phyloP scores from a whole-genome alignment of 2,113 vertebrate genomes.

The Malurus cyaneus region DNA sequence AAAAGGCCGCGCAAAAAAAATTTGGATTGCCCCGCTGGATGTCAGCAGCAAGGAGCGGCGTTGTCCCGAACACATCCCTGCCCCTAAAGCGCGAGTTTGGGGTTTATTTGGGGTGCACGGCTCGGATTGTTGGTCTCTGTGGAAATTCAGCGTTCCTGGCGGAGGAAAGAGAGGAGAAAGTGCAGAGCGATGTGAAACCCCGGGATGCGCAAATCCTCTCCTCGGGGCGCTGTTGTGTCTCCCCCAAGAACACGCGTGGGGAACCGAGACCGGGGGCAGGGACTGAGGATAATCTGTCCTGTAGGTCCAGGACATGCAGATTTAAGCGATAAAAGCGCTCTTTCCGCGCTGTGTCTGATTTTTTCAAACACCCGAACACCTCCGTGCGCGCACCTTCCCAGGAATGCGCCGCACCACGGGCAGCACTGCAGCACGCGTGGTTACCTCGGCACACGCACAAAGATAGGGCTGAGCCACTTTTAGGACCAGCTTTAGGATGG shows the following conservation, averaged over 20 bases:
- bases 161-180: not conserved
- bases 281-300: accelerated
- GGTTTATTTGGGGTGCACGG: accelerated
- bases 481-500: not conserved
- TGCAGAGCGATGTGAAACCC: accelerated
- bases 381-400: accelerated
- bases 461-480: accelerated
- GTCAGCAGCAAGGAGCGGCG: not conserved
- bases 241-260: not conserved
- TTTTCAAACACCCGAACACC: accelerated
- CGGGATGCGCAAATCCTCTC: not conserved
- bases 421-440: accelerated
- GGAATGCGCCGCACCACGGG: accelerated
- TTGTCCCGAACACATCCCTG: not conserved
- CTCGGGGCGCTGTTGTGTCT: accelerated
- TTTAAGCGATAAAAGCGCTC: too few relatives aligned
- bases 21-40: not conserved
- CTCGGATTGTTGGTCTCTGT: not conserved
- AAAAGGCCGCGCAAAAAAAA: not conserved
- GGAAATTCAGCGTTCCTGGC: accelerated
- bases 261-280: accelerated
- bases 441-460: accelerated
- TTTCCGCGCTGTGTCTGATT: accelerated
- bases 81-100: accelerated
- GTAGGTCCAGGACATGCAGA: too few relatives aligned